Conservation (phyloP, 2,888 invertebrate species). For the Subacronicta megacephala region DNA sequence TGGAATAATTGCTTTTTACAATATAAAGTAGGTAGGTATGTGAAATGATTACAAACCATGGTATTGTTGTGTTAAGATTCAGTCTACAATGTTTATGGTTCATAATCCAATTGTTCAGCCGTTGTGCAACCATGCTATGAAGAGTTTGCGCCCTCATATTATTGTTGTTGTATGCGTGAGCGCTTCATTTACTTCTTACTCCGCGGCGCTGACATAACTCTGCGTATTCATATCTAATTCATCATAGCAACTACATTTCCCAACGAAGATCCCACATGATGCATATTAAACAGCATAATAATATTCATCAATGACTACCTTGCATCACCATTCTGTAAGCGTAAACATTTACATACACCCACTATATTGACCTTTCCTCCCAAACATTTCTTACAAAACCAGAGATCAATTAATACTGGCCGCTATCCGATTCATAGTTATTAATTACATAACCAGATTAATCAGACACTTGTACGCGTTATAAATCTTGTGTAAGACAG, state of each 20-base stretch:
- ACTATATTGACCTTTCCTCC: slow-evolving; percentile 21
- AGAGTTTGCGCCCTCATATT: too few species aligned
- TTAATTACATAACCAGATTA: slow-evolving; percentile 34
- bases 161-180: background rate
- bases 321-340: slow-evolving; percentile 53
- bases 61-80: too few species aligned
- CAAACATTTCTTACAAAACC: slow-evolving; percentile 1
- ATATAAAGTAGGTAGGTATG: too few species aligned
- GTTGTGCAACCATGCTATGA: too few species aligned
- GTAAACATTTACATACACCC: slow-evolving; percentile 53
- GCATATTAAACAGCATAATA: slow-evolving; percentile 62
- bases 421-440: slow-evolving; percentile 15
- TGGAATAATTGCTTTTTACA: too few species aligned
- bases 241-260: slow-evolving; percentile 64
- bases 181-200: slow-evolving; percentile 25
- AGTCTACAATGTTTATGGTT: too few species aligned
- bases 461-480: slow-evolving; percentile 33
- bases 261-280: slow-evolving; percentile 58
- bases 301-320: slow-evolving; percentile 47
- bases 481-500: slow-evolving; percentile 19
- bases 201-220: slow-evolving; percentile 39
- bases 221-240: slow-evolving; percentile 59
- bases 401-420: slow-evolving; percentile 15
- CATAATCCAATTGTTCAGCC: too few species aligned
- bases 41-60: too few species aligned